Percentiles rank a stretch among this genome's conserved stretches.
Evolutionary conservation across 2,888 invertebrate genomes (phyloP).

Genomic region (Loripinus fragilis): DNA sequence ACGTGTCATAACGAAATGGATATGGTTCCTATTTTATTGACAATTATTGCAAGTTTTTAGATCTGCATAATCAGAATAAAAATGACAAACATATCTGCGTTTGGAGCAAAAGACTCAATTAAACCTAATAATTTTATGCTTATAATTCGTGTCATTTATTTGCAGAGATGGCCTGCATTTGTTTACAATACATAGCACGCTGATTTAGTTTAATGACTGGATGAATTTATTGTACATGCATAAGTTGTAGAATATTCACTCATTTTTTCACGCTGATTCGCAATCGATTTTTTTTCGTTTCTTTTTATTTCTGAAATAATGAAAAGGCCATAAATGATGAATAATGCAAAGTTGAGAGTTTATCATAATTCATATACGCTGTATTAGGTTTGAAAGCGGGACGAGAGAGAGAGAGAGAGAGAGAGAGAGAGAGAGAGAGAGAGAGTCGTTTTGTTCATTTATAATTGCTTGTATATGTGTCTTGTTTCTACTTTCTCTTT

Average conservation of each 20-base stretch:
- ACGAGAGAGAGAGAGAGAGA: too few relatives aligned
- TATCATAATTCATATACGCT: too few relatives aligned
- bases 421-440: too few relatives aligned
- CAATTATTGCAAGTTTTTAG: neutral
- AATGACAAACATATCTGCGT: neutral
- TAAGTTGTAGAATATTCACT: neutral
- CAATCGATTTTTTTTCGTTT: too few relatives aligned
- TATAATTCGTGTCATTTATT: neutral
- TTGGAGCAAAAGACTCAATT: slow-evolving; percentile 9
- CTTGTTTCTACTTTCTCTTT: too few relatives aligned
- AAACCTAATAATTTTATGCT: slow-evolving; percentile 7
- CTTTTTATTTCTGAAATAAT: too few relatives aligned
- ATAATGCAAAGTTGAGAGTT: too few relatives aligned
- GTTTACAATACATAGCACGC: neutral
- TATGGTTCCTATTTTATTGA: neutral
- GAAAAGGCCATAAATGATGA: too few relatives aligned
- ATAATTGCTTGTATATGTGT: too few relatives aligned
- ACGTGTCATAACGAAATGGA: slow-evolving; percentile 14
- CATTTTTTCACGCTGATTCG: too few relatives aligned
- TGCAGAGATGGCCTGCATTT: neutral
- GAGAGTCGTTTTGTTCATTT: too few relatives aligned
- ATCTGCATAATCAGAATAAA: slow-evolving; percentile 12
- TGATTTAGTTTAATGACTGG: neutral
- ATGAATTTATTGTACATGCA: slow-evolving; percentile 2
- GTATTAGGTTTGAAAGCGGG: too few relatives aligned